These are phyloP conservation scores for Vannuccia rotundouncinata DNA, from an alignment of 2,888 invertebrate species.

Conservation along the genomic window DNA sequence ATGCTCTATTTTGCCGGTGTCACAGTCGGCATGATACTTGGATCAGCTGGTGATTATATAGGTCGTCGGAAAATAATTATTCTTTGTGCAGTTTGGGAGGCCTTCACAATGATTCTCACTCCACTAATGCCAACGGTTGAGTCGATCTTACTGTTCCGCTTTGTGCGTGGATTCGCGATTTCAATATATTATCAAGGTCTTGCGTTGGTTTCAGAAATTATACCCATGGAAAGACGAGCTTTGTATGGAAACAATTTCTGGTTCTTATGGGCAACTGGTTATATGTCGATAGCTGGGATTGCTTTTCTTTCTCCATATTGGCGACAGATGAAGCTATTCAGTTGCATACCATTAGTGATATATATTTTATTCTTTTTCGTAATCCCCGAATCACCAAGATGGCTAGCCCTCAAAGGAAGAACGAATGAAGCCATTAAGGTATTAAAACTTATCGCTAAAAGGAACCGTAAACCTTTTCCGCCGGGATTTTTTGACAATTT, in stretches of 20 bases:
- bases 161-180: constrained; percentile 24
- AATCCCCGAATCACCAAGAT: constrained; percentile 36
- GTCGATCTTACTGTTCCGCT: background rate
- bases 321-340: background rate
- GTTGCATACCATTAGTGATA: constrained; percentile 1
- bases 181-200: constrained; percentile 10
- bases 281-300: constrained; percentile 28
- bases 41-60: constrained; percentile 16
- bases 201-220: background rate
- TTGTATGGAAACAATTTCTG: constrained; percentile 29
- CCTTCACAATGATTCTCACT: background rate
- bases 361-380: constrained; percentile 21
- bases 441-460: background rate
- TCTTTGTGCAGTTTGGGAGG: constrained; percentile 15
- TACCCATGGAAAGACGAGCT: constrained; percentile 27
- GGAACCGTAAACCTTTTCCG: background rate
- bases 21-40: constrained; percentile 21
- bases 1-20: constrained; percentile 27
- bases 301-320: constrained; percentile 18
- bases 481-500: background rate
- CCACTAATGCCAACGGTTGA: constrained; percentile 32
- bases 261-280: constrained; percentile 29
- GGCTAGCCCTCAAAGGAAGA: constrained; percentile 32
- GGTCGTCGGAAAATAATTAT: constrained; percentile 35
- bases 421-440: constrained; percentile 17